A percentile compares a stretch with the other conserved stretches of the same genome.
These are phyloP conservation scores for Florisuga fusca DNA, from an alignment of 2,797 vertebrate genomes.

Conservation along the genomic window DNA sequence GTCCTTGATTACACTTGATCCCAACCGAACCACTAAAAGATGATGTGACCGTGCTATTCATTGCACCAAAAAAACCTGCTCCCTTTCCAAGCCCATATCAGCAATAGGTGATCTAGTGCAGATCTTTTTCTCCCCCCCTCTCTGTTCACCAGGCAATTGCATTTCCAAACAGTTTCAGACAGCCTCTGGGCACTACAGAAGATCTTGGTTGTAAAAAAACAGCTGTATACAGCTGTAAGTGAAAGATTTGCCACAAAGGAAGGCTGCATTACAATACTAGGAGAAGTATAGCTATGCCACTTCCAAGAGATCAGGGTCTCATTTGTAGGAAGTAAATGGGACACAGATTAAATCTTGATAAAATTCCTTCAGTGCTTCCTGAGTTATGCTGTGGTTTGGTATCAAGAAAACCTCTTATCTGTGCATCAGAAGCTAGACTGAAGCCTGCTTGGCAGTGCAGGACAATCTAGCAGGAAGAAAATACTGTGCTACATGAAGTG, in stretches of 20 bases:
- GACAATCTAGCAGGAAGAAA: background rate
- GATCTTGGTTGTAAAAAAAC: background rate
- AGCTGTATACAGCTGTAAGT: conserved; percentile 26
- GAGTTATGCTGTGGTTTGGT: background rate
- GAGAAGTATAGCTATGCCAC: background rate
- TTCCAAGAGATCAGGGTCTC: background rate
- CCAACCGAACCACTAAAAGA: background rate
- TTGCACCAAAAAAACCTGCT: background rate
- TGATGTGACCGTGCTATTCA: background rate
- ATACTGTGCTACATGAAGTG: background rate
- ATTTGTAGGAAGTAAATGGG: background rate
- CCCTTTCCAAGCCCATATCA: background rate
- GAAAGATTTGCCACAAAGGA: background rate
- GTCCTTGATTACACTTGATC: background rate
- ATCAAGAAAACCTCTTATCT: background rate
- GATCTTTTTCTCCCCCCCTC: background rate
- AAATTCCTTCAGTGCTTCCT: background rate
- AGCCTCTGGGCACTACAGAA: background rate
- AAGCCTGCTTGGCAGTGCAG: background rate
- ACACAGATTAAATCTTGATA: background rate
- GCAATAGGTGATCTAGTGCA: background rate
- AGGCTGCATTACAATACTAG: background rate
- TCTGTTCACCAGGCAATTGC: background rate
- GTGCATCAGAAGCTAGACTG: background rate
- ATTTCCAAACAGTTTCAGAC: background rate